Evolutionary conservation across 2,113 vertebrate genomes (phyloP), one percentile per base, ranked within the genome.

Genomic region (Callithrix jacchus): DNA sequence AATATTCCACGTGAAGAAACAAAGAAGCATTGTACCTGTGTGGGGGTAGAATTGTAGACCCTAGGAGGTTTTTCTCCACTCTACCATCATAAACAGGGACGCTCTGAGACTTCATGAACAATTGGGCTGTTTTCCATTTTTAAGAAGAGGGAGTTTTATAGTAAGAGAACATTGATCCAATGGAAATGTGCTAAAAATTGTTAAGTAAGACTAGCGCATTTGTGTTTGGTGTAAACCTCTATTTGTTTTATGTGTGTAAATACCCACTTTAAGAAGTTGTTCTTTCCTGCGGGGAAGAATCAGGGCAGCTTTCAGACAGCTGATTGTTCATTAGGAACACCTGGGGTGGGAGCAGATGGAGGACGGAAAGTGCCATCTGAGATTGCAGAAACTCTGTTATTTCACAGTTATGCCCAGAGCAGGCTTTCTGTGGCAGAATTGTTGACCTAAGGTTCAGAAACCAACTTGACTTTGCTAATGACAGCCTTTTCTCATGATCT

Each of bases 231-330:
- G 12, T 6, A 70, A 49, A 30, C 25, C 25, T 82, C 56, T 58
- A 25, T 49, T 80, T 56, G 17, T 77, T 61, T 86, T 81, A 68
- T 58, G 23, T 66, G 40, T 89, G 95, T 91, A 80, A 93, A 95
- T 79, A 58, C 8, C 2, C 23, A 52, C 17, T 66, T 68, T 56
- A 35, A 37, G n/a, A 47, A 70, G 64, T 2, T n/a, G 8, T 74
- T 12, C 8, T 89, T 93, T 66, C 45, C 54, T 79, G 12, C 5
- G 40, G 8, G 20, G 2, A 32, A 47, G 40, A 76, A 25, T 35
- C 13, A 40, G 3, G 4, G 13, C 10, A 61, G 25, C 25, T 79
- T 94, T 45, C 18, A 5, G 66, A 71, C n/a, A 13, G 81, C 9
- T 25, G 56, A n/a, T 79, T 42, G 49, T 87, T 92, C n/a, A 1